Evolutionary conservation across 2,888 invertebrate species (phyloP).

Genomic region (Athalia rosae): DNA sequence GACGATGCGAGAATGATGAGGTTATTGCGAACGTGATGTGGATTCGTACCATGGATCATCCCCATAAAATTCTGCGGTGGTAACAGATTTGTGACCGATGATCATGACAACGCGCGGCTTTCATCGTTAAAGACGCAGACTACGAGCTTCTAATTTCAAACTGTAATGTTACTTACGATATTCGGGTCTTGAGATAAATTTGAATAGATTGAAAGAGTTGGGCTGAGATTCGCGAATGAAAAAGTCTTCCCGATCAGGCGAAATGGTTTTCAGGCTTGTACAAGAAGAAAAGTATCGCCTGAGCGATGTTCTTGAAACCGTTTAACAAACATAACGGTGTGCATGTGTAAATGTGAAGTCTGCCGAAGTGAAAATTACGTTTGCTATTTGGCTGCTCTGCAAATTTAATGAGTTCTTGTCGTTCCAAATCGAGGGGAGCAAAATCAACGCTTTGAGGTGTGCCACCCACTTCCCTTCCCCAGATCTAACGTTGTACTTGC

Average conservation of each 20-base stretch:
- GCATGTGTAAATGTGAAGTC: conserved; percentile 25
- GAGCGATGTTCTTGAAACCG: neutral
- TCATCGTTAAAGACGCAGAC: too few species aligned
- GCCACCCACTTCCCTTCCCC: conserved; percentile 12
- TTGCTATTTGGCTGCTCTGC: conserved; percentile 46
- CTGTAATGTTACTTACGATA: too few species aligned
- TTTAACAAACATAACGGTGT: conserved; percentile 37
- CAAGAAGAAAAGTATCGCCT: too few species aligned
- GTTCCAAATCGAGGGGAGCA: conserved; percentile 30
- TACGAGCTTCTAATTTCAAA: neutral
- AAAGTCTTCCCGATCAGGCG: too few species aligned
- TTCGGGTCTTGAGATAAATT: too few species aligned
- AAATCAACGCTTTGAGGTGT: conserved; percentile 34
- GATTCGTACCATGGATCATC: conserved; percentile 15
- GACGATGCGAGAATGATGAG: conserved; percentile 3
- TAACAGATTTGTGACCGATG: conserved; percentile 7
- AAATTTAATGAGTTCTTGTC: conserved; percentile 43
- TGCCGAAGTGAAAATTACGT: conserved; percentile 43
- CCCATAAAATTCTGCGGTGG: conserved; percentile 10
- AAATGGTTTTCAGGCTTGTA: too few species aligned
- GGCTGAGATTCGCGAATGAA: too few species aligned
- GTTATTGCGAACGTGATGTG: conserved; percentile 29
- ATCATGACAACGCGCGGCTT: neutral
- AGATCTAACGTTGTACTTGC: conserved; percentile 9
- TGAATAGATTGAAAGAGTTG: too few species aligned